These are phyloP conservation scores for Clusia tigrina DNA, from an alignment of 2,888 invertebrate species.

Conservation along the genomic window DNA sequence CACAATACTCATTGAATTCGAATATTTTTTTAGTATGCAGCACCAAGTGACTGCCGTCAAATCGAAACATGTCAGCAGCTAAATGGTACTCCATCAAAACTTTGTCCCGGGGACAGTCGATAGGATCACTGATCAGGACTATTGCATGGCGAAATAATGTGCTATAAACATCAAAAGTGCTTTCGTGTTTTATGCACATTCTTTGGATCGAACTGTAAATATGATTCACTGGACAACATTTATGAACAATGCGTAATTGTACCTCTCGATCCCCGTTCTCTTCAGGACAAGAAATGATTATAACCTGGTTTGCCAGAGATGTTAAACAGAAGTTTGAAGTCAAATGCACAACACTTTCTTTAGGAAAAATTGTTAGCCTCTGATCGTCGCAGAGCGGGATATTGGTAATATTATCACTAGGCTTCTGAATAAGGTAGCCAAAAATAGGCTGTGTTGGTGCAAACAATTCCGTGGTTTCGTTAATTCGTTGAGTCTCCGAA, in stretches of 20 bases:
- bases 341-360: background rate
- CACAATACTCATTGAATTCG: conserved; percentile 48
- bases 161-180: conserved; percentile 45
- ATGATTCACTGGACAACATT: conserved; percentile 57
- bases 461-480: background rate
- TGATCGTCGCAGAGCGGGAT: background rate
- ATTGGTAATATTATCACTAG: background rate
- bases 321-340: background rate
- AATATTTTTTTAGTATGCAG: conserved; percentile 39
- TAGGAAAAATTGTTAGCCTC: background rate
- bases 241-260: conserved; percentile 49
- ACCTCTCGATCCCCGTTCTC: background rate
- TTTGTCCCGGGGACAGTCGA: conserved; percentile 47
- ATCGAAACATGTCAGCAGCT: conserved; percentile 41
- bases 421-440: background rate
- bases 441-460: background rate
- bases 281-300: background rate
- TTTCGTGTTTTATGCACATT: conserved; percentile 41
- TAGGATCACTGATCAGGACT: conserved; percentile 48
- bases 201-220: conserved; percentile 44
- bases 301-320: background rate
- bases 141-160: conserved; percentile 45
- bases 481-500: no score
- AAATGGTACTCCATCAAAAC: conserved; percentile 57
- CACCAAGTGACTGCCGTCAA: conserved; percentile 41